A percentile compares a stretch with the other conserved stretches of the same genome.
Conservation (phyloP, 2,113 vertebrate species). For the Cynoglossus semilaevis region DNA sequence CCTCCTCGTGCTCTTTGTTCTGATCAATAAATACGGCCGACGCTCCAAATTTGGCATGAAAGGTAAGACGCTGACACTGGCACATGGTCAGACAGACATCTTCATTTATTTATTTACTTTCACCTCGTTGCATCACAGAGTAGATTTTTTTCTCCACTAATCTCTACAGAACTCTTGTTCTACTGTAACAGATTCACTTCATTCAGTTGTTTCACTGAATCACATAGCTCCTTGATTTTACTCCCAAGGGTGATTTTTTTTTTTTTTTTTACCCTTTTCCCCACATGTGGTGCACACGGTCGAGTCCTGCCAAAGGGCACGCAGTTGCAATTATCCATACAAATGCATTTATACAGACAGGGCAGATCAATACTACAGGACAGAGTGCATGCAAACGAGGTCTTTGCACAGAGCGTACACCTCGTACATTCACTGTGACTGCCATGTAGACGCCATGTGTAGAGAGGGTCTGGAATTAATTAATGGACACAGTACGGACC, state of each 20-base stretch:
- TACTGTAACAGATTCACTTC: background rate
- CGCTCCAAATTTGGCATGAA: slow-evolving; percentile 98
- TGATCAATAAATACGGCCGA: slow-evolving; percentile 98
- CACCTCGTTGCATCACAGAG: slow-evolving; percentile 35
- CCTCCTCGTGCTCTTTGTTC: slow-evolving; percentile 91
- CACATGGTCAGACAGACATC: slow-evolving; percentile 16
- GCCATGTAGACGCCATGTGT: slow-evolving; percentile 9
- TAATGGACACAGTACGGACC: slow-evolving; percentile 41
- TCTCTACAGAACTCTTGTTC: slow-evolving; percentile 28
- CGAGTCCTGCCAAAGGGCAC: slow-evolving; percentile 5
- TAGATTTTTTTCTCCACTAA: slow-evolving; percentile 23
- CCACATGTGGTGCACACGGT: background rate
- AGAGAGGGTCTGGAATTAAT: slow-evolving; percentile 43
- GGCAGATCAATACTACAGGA: slow-evolving; percentile 21
- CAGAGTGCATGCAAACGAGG: slow-evolving; percentile 9
- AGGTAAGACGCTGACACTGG: slow-evolving; percentile 78
- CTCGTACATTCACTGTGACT: slow-evolving; percentile 11
- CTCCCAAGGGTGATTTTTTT: background rate
- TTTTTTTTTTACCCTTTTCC: background rate
- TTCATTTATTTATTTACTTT: slow-evolving; percentile 39
- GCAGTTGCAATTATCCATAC: slow-evolving; percentile 6
- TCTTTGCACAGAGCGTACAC: slow-evolving; percentile 10
- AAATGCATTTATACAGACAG: slow-evolving; percentile 8
- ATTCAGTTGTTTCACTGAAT: background rate
- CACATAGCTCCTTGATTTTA: background rate